Conservation (phyloP, 2,797 vertebrate species). For the Rhinoraja longicauda region DNA sequence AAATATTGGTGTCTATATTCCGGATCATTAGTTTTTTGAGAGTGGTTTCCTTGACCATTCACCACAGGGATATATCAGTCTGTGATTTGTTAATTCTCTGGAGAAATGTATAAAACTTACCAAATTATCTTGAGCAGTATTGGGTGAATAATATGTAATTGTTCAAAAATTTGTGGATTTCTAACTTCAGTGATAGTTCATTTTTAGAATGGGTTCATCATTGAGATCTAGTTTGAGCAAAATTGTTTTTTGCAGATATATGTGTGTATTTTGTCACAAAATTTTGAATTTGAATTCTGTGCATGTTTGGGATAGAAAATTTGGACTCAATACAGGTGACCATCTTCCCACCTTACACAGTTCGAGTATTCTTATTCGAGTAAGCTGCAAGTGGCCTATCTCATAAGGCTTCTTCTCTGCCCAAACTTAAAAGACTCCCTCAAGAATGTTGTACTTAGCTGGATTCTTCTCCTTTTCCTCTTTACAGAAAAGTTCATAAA, state of each 20-base stretch:
- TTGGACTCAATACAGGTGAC: too few species aligned
- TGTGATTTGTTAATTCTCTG: not conserved
- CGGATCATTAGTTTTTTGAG: not conserved
- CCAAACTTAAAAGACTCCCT: not conserved
- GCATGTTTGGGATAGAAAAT: not conserved
- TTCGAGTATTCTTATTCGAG: too few species aligned
- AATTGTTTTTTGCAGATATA: too few species aligned
- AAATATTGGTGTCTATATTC: not conserved
- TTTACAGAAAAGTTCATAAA: not conserved
- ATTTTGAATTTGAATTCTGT: not conserved
- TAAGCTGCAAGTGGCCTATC: not conserved
- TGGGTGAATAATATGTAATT: not conserved
- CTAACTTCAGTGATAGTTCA: not conserved
- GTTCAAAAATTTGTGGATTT: not conserved
- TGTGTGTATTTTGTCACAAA: not conserved
- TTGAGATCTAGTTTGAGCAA: not conserved
- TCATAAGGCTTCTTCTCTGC: too few species aligned
- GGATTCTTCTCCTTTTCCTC: not conserved
- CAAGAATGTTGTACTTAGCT: not conserved
- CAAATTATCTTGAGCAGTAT: not conserved
- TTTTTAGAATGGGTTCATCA: not conserved
- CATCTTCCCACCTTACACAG: too few species aligned
- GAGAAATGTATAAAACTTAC: not conserved
- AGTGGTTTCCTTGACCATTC: not conserved
- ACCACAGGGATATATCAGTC: not conserved